Conservation (phyloP, 2,797 vertebrate genomes). For the Sebastiscus tertius region DNA sequence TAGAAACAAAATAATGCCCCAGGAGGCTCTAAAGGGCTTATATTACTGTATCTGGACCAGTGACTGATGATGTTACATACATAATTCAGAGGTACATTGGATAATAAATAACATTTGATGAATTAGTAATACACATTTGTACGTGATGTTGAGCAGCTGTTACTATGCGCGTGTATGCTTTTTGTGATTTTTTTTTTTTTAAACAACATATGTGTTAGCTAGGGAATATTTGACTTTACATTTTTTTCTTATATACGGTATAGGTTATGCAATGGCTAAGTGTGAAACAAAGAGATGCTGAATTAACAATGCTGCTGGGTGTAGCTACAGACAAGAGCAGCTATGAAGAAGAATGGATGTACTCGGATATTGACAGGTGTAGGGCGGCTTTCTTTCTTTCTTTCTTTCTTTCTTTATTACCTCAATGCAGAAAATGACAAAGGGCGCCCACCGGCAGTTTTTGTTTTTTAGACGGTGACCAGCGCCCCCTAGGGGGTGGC, state of each 20-base stretch:
- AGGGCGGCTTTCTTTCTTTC: rapidly evolving
- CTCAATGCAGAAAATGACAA: not conserved
- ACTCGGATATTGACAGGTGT: slow-evolving; percentile 37
- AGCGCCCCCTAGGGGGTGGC: too few species aligned
- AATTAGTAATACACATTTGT: slow-evolving; percentile 68
- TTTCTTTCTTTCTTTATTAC: too few species aligned
- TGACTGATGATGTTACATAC: slow-evolving; percentile 72
- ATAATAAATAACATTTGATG: slow-evolving; percentile 75
- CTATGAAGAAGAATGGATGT: not conserved
- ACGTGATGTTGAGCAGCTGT: slow-evolving; percentile 46
- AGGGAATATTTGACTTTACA: not conserved
- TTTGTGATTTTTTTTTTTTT: not conserved
- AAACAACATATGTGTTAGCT: slow-evolving; percentile 5
- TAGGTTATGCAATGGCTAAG: not conserved
- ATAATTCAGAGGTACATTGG: slow-evolving; percentile 70
- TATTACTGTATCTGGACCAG: slow-evolving; percentile 60
- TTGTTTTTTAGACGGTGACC: too few species aligned
- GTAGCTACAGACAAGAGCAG: not conserved
- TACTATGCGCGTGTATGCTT: slow-evolving; percentile 6
- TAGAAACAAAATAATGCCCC: slow-evolving; percentile 34
- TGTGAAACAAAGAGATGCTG: slow-evolving; percentile 31
- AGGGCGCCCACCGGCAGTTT: too few species aligned
- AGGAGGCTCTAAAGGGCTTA: slow-evolving; percentile 48
- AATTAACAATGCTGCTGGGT: slow-evolving; percentile 18
- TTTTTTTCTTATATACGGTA: not conserved